Evolutionary conservation across 2,888 invertebrate genomes (phyloP).

Genomic region (Globia sparganii): DNA sequence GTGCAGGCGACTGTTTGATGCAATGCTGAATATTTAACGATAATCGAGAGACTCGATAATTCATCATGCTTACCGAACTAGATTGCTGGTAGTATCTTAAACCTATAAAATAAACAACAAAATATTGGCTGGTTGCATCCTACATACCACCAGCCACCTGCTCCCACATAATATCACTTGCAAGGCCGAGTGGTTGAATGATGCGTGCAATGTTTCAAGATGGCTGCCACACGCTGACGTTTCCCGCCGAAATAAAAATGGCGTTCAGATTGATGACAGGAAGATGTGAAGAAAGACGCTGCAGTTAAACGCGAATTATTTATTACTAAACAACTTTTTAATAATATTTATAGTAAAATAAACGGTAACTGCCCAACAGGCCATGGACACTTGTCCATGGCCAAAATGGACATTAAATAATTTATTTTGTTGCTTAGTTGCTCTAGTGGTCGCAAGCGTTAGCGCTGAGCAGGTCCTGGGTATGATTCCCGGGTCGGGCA

Average conservation of each 20-base stretch:
- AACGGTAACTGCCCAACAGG: neutral
- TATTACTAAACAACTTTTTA: neutral
- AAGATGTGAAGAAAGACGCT: neutral
- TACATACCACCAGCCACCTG: slow-evolving; percentile 16
- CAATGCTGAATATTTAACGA: neutral
- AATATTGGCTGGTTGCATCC: slow-evolving; percentile 1
- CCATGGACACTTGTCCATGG: neutral
- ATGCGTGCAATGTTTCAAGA: slow-evolving; percentile 45
- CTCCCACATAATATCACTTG: slow-evolving; percentile 24
- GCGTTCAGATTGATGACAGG: slow-evolving; percentile 1
- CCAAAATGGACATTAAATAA: neutral
- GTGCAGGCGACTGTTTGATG: no score
- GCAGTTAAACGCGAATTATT: slow-evolving; percentile 20
- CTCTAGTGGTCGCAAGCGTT: neutral
- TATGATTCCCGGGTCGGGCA: neutral
- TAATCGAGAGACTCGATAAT: neutral
- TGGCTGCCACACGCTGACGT: slow-evolving; percentile 38
- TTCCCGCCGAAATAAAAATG: slow-evolving; percentile 35
- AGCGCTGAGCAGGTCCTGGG: neutral
- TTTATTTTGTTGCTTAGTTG: neutral
- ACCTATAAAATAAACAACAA: neutral
- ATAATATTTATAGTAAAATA: neutral
- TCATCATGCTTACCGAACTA: neutral
- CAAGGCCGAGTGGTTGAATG: slow-evolving; percentile 39
- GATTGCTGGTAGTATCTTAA: neutral